Conservation (phyloP, 2,888 invertebrate genomes). For the Eristalinus aeneus region DNA sequence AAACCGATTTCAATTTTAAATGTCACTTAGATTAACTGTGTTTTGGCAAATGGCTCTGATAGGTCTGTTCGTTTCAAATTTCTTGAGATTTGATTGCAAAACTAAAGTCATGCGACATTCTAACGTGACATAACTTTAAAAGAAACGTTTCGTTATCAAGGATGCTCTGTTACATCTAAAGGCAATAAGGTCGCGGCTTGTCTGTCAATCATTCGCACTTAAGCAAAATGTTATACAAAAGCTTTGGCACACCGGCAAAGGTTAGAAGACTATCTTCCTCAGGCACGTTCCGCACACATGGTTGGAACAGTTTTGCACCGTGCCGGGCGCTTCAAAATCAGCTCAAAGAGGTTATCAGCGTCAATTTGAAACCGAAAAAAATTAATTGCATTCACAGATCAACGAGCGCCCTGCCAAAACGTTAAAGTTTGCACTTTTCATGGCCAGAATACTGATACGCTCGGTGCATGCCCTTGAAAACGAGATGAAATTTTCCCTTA, state of each 20-base stretch:
- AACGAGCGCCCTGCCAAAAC: background rate
- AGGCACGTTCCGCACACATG: conserved; percentile 31
- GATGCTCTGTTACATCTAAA: no score
- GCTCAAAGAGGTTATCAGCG: conserved; percentile 27
- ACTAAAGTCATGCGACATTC: no score
- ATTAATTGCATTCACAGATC: background rate
- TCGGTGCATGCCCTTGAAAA: conserved; percentile 31
- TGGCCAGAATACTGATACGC: conserved; percentile 16
- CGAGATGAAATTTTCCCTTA: background rate
- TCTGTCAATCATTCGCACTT: background rate
- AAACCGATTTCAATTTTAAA: background rate
- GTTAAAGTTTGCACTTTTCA: background rate
- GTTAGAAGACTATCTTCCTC: background rate
- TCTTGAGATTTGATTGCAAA: no score
- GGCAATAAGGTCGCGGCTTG: no score
- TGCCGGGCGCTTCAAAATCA: background rate
- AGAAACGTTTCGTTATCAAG: no score
- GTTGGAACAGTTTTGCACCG: background rate
- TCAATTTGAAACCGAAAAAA: conserved; percentile 1
- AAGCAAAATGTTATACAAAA: background rate
- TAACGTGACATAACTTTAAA: no score
- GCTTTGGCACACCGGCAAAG: conserved; percentile 18
- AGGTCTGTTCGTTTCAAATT: no score
- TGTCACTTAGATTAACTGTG: background rate
- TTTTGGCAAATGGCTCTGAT: no score